Evolutionary conservation across 2,888 invertebrate species (phyloP).

Genomic region (Thera obeliscata): DNA sequence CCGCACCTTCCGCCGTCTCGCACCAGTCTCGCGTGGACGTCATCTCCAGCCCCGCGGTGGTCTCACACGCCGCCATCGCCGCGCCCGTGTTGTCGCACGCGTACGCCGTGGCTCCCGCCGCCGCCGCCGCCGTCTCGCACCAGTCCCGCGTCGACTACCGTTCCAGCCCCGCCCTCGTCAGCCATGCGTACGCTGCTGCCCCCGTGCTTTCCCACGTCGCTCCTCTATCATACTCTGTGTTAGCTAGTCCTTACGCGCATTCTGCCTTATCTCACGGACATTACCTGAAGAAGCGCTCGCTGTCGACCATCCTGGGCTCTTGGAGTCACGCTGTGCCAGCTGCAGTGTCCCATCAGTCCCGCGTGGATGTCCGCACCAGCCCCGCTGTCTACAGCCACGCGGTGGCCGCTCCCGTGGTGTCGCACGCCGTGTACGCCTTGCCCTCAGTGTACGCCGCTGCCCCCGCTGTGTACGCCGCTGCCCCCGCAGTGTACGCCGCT

Average conservation of each 20-base stretch:
- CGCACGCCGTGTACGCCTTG: conserved; percentile 30
- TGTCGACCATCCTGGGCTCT: conserved; percentile 27
- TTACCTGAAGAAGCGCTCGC: conserved; percentile 27
- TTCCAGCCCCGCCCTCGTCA: conserved; percentile 58
- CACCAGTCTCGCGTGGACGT: conserved; percentile 64
- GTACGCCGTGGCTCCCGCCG: conserved; percentile 45
- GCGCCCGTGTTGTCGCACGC: conserved; percentile 46
- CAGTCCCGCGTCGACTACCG: conserved; percentile 64
- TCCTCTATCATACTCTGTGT: conserved; percentile 32
- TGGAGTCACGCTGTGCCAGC: conserved; percentile 50
- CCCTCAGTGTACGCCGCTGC: conserved; percentile 37
- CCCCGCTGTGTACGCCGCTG: conserved; percentile 36
- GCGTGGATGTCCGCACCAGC: conserved; percentile 62
- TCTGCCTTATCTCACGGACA: conserved; percentile 48
- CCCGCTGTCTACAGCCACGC: conserved; percentile 54
- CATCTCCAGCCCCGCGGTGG: conserved; percentile 48
- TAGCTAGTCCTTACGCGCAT: conserved; percentile 46
- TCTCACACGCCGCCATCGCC: conserved; percentile 30
- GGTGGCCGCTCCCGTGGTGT: conserved; percentile 47
- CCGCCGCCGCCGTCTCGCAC: conserved; percentile 66
- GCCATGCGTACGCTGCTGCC: conserved; percentile 54
- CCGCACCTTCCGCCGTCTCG: conserved; percentile 57
- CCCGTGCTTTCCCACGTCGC: conserved; percentile 53
- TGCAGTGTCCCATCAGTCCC: conserved; percentile 63
- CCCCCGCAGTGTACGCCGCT: conserved; percentile 45